Evolutionary conservation across 2,888 invertebrate species (phyloP).

Genomic region (Melanotus villosus): DNA sequence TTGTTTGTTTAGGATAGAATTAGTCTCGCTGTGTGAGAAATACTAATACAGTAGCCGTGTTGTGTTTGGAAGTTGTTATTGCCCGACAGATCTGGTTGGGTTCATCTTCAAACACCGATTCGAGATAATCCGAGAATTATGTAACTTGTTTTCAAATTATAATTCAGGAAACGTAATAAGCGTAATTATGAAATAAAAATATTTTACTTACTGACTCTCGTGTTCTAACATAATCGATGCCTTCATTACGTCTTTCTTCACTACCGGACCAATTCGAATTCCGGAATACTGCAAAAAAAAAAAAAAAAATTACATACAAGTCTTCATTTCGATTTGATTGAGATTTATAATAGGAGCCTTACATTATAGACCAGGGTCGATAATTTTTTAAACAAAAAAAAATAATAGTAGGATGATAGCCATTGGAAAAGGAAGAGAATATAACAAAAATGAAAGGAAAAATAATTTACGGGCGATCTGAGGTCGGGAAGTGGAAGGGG

Average conservation of each 20-base stretch:
- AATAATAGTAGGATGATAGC: no score
- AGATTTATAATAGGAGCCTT: no score
- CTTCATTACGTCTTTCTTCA: conserved; percentile 99
- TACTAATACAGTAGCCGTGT: conserved; percentile 54
- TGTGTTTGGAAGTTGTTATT: conserved; percentile 39
- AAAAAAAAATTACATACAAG: conserved; percentile 3
- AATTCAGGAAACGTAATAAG: neutral
- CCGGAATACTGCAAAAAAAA: conserved; percentile 88
- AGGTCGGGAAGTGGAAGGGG: no score
- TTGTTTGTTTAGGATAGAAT: conserved; percentile 56
- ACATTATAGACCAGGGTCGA: no score
- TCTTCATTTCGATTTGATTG: no score
- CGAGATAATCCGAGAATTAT: conserved; percentile 8
- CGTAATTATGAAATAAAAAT: neutral
- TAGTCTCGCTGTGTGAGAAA: conserved; percentile 55
- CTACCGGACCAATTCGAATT: conserved; percentile 99
- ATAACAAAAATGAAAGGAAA: no score
- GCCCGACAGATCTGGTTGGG: neutral
- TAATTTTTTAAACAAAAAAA: no score
- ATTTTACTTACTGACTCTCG: conserved; percentile 86
- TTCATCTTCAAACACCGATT: conserved; percentile 8
- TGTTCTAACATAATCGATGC: conserved; percentile 99
- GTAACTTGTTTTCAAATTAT: conserved; percentile 13
- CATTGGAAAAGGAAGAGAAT: no score
- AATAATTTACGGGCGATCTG: no score